A percentile compares a stretch with the other conserved stretches of the same genome.
Evolutionary conservation across 2,113 vertebrate species (phyloP).

Genomic region (Ranitomeya variabilis): DNA sequence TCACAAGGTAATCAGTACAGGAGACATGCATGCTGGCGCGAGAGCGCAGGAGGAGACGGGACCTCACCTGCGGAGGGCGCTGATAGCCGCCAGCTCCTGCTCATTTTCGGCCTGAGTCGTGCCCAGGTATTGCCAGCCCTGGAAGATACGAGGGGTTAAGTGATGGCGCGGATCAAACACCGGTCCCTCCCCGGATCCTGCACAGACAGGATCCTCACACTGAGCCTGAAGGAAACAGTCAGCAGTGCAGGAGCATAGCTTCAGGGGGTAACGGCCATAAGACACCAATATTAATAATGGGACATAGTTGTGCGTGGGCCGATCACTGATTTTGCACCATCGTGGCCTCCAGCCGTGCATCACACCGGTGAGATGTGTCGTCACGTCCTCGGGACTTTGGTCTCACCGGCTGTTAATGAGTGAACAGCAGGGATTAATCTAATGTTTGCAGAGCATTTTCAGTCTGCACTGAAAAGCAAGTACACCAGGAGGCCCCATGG

Average conservation of each 20-base stretch:
- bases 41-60: neutral
- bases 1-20: neutral
- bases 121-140: conserved; percentile 98
- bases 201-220: too few species aligned
- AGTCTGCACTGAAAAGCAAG: neutral
- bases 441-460: neutral
- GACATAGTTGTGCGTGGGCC: too few species aligned
- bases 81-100: conserved; percentile 95
- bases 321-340: neutral
- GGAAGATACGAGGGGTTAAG: conserved; percentile 28
- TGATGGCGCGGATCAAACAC: neutral
- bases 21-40: neutral
- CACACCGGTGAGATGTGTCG: neutral
- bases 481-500: too few species aligned
- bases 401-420: neutral
- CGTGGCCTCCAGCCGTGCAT: neutral
- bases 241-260: too few species aligned
- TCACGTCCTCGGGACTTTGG: neutral
- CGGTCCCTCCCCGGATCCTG: neutral
- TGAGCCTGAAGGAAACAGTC: too few species aligned
- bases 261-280: too few species aligned
- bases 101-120: conserved; percentile 98
- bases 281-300: too few species aligned
- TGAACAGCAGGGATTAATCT: neutral
- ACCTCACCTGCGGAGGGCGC: conserved; percentile 89